Base-by-base conservation (phyloP, 2,888 invertebrate species). In the Actias luna region DNA sequence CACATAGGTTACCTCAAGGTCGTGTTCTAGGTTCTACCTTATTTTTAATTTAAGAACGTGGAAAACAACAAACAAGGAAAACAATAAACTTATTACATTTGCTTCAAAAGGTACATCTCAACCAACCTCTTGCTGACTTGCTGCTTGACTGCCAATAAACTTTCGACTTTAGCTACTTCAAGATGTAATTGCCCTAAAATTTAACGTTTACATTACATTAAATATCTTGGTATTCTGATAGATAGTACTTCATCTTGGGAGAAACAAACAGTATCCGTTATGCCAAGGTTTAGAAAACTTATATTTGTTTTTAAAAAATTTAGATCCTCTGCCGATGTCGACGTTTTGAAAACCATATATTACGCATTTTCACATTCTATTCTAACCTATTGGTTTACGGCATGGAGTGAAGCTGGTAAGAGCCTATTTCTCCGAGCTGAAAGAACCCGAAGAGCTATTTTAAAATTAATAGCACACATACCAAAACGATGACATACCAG, bases 281-380 rank as follows among this genome's bases (percentile, higher is more conserved):
- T 52, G 22, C 8, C 27, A n/a, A 8, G 61, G 25, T 10, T 36
- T 35, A 35, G 52, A 52, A 50, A 36, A 33, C 12, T 55, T 4
- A 61, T 55, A n/a, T 55, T 42, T 16, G 22, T 61, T 35, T 61
- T 61, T 35, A 61, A 61, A 36, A 55, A 25, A 8, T 12, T 60
- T 2, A 29, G 60, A 46, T 4, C 50, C n/a, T 60, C 60, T 52
- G 35, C 35, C 4, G 35, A 60, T 10, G n/a, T 8, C 14, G 5
- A 27, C 25, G 35, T 5, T 25, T 39, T 60, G 18, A 60, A 60
- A n/a, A 60, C 60, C 1, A 35, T 60, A 0, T 52, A 52, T 18
- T n/a, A 35, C 16, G 60, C 35, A 4, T 27, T 60, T 35, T 18
- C 33, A 2, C 33, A 60, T n/a, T 52, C 60, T 2, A 35, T 60